phyloP scores from a whole-genome alignment of 2,888 invertebrate genomes.

The Acanthosoma haemorrhoidale region DNA sequence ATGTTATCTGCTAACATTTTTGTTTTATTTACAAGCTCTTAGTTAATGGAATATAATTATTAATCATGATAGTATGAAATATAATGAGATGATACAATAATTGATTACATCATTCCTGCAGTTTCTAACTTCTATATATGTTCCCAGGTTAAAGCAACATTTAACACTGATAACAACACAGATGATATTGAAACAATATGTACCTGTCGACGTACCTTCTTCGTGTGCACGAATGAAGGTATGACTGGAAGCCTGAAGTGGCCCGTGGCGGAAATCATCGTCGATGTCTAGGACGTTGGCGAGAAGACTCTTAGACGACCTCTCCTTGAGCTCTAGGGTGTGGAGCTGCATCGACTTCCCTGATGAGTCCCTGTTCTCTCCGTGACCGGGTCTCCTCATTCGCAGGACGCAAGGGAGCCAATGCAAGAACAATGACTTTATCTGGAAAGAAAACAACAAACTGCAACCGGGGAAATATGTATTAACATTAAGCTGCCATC shows the following conservation, averaged over 20 bases:
- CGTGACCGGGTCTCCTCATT: constrained; percentile 70
- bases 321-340: constrained; percentile 81
- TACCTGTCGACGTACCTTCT: constrained; percentile 35
- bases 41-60: neutral
- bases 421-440: constrained; percentile 85
- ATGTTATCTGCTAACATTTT: too few relatives aligned
- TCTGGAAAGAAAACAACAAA: too few relatives aligned
- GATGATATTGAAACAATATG: constrained; percentile 4
- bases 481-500: too few relatives aligned
- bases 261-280: constrained; percentile 79
- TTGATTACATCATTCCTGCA: neutral
- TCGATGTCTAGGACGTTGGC: constrained; percentile 96
- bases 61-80: neutral
- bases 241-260: constrained; percentile 44
- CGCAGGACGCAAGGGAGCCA: constrained; percentile 96
- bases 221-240: constrained; percentile 45
- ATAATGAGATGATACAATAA: neutral
- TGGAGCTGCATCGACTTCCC: constrained; percentile 71
- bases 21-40: neutral
- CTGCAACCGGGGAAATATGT: too few relatives aligned
- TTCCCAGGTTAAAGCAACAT: constrained; percentile 2
- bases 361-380: constrained; percentile 47
- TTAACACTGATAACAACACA: constrained; percentile 6
- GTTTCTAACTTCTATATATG: neutral
- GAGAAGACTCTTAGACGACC: constrained; percentile 89